These are phyloP conservation scores for Brienomyrus brachyistius DNA, from an alignment of 2,113 vertebrate species.

Conservation along the genomic window DNA sequence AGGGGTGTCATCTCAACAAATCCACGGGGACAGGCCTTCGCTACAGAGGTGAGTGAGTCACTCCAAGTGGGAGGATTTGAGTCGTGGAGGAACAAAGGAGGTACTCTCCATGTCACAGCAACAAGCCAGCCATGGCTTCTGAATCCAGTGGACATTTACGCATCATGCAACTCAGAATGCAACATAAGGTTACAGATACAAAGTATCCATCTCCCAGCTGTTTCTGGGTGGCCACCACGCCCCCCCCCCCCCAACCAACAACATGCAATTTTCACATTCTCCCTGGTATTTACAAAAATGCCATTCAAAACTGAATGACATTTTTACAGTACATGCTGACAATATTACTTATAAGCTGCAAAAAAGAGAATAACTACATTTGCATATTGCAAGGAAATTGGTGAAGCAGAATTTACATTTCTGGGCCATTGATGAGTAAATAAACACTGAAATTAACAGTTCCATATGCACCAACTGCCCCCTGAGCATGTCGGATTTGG, in stretches of 20 bases:
- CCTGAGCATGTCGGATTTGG: neutral
- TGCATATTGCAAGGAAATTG: neutral
- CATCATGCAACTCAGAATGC: neutral
- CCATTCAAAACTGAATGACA: neutral
- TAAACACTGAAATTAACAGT: neutral
- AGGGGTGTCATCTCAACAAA: neutral
- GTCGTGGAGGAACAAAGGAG: neutral
- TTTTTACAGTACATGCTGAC: neutral
- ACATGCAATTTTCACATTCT: neutral
- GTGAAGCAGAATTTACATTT: neutral
- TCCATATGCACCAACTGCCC: neutral
- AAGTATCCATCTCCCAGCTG: neutral
- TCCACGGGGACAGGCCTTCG: neutral
- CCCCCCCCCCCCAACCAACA: neutral
- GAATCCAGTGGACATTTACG: neutral
- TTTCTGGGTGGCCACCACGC: neutral
- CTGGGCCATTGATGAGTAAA: neutral
- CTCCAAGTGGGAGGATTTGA: neutral
- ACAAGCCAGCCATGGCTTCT: neutral
- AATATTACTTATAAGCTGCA: neutral
- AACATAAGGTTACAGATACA: neutral
- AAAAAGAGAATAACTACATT: neutral
- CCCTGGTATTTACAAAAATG: neutral
- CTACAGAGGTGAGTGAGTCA: neutral
- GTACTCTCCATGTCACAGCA: neutral